Percentiles rank a stretch among this genome's conserved stretches.
Conservation (phyloP, 1,140 invertebrate species). For the Alviniconcha marisindica region DNA sequence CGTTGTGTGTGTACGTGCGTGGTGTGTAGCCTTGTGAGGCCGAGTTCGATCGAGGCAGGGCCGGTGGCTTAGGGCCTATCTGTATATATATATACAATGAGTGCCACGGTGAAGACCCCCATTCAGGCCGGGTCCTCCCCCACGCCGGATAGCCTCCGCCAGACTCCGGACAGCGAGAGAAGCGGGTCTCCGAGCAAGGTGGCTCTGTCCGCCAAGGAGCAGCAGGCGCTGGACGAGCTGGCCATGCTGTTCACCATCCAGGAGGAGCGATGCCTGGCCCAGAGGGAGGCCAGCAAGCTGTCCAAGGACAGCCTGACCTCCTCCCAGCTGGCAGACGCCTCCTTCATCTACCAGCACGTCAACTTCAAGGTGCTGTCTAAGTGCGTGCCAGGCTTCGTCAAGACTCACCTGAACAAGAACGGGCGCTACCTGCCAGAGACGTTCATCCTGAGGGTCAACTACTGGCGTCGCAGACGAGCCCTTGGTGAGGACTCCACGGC, state of each 20-base stretch:
- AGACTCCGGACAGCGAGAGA: neutral
- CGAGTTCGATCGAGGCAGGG: no score
- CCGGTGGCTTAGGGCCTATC: no score
- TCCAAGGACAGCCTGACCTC: slow-evolving; percentile 11
- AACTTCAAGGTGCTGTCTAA: slow-evolving; percentile 13
- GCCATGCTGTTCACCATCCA: slow-evolving; percentile 17
- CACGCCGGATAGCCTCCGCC: neutral
- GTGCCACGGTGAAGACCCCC: no score
- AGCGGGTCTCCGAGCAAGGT: neutral
- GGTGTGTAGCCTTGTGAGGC: no score
- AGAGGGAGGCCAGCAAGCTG: neutral
- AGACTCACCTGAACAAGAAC: slow-evolving; percentile 18
- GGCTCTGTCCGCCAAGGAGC: neutral
- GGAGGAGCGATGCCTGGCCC: neutral
- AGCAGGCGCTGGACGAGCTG: neutral
- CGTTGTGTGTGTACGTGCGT: no score
- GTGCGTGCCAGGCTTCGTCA: slow-evolving; percentile 34
- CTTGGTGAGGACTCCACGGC: slow-evolving; percentile 30
- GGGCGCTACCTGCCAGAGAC: slow-evolving; percentile 29
- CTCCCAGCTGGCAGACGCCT: slow-evolving; percentile 6
- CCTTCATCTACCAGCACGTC: slow-evolving; percentile 36
- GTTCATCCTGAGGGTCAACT: slow-evolving; percentile 41
- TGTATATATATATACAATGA: no score
- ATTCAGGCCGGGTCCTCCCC: no score
- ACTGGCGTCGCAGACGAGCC: slow-evolving; percentile 20